These are phyloP conservation scores for Poicephalus gulielmi DNA, from an alignment of 2,113 vertebrate species.

Conservation along the genomic window DNA sequence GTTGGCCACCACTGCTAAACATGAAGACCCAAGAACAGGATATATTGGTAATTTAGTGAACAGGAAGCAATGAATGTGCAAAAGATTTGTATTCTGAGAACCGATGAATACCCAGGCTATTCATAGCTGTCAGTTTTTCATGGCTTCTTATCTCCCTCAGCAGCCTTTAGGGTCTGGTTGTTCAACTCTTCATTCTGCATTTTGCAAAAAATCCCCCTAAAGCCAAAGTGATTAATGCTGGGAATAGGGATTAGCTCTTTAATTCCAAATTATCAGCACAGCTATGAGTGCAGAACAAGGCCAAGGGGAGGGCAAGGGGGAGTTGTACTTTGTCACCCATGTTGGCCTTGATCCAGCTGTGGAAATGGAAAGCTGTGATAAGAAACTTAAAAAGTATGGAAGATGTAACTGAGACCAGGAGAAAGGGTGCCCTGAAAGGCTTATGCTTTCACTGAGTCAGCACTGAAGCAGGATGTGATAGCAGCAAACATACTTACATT, in stretches of 20 bases:
- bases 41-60: background rate
- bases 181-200: background rate
- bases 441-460: background rate
- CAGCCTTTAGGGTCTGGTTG: background rate
- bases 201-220: background rate
- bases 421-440: background rate
- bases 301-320: background rate
- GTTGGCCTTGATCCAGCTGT: background rate
- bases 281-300: background rate
- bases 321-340: background rate
- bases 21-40: background rate
- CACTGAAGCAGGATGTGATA: background rate
- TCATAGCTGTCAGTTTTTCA: background rate
- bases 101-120: background rate
- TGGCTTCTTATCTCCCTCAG: background rate
- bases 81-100: background rate
- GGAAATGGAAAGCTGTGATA: background rate
- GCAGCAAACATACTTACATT: background rate
- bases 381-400: background rate
- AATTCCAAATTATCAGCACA: background rate
- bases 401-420: background rate
- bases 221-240: background rate
- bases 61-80: background rate
- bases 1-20: background rate
- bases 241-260: background rate